Evolutionary conservation across 1,140 invertebrate species (phyloP).

Genomic region (Tribolium castaneum): DNA sequence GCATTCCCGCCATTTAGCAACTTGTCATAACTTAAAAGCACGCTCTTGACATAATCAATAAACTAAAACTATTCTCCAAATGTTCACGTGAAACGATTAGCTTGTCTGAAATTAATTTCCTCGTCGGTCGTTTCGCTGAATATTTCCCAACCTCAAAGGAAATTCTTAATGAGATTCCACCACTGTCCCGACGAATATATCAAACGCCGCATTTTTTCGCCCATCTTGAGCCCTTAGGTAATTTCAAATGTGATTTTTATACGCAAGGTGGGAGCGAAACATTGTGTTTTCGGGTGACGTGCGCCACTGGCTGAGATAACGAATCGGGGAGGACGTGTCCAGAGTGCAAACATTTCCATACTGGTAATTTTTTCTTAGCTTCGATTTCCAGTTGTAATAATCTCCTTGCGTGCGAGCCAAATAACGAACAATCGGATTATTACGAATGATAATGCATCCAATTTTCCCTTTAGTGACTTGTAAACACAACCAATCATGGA

Average conservation of each 20-base stretch:
- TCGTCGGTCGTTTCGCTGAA: neutral
- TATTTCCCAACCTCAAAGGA: neutral
- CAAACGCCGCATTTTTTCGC: neutral
- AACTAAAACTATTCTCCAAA: slow-evolving; percentile 21
- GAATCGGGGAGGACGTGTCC: slow-evolving; percentile 45
- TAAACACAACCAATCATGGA: slow-evolving; percentile 16
- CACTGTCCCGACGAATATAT: neutral
- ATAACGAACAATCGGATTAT: slow-evolving; percentile 4
- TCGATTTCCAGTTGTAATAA: neutral
- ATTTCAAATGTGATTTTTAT: slow-evolving; percentile 47
- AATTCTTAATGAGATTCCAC: neutral
- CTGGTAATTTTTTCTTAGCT: neutral
- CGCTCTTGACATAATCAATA: slow-evolving; percentile 18
- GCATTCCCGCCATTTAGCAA: slow-evolving; percentile 17
- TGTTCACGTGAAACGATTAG: slow-evolving; percentile 10
- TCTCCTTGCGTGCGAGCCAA: neutral
- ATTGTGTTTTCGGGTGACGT: slow-evolving; percentile 37
- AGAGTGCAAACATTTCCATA: slow-evolving; percentile 39
- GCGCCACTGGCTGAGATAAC: slow-evolving; percentile 47
- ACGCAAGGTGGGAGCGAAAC: neutral
- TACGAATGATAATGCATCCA: slow-evolving; percentile 21
- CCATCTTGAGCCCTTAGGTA: slow-evolving; percentile 39
- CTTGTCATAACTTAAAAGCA: slow-evolving; percentile 32
- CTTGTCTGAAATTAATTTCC: slow-evolving; percentile 20
- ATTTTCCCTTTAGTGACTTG: slow-evolving; percentile 18